Percentiles rank a stretch among this genome's conserved stretches.
phyloP scores from a whole-genome alignment of 2,888 invertebrate genomes.

The Lingula anatina region DNA sequence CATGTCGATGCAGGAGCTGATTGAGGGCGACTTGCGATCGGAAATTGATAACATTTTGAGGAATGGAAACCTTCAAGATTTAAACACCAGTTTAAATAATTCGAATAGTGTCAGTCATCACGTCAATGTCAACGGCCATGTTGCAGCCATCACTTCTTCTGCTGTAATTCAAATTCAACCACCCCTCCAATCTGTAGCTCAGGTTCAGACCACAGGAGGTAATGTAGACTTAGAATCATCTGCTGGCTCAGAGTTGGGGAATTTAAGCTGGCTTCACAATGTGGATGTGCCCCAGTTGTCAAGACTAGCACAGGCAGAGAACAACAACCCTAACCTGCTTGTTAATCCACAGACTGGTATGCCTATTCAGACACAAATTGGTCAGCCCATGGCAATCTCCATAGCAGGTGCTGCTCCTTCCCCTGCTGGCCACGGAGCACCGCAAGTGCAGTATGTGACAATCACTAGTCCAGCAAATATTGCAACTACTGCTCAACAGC shows the following conservation, averaged over 20 bases:
- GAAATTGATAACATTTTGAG: background rate
- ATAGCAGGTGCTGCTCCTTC: background rate
- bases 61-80: too few species aligned
- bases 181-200: too few species aligned
- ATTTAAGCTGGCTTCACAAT: background rate
- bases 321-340: constrained; percentile 57
- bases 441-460: background rate
- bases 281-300: background rate
- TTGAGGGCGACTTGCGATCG: background rate
- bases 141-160: too few species aligned
- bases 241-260: background rate
- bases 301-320: constrained; percentile 17
- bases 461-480: background rate
- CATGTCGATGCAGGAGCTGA: background rate
- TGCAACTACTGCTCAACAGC: background rate
- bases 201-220: too few species aligned
- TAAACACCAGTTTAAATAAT: too few species aligned
- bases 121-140: too few species aligned
- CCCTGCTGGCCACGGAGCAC: too few species aligned
- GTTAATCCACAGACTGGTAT: constrained; percentile 88
- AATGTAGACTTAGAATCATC: too few species aligned
- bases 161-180: too few species aligned
- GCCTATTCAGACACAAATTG: constrained; percentile 56
- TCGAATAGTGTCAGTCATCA: too few species aligned
- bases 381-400: background rate